Evolutionary conservation across 2,113 vertebrate genomes (phyloP).

Genomic region (Dolichotis patagonum): DNA sequence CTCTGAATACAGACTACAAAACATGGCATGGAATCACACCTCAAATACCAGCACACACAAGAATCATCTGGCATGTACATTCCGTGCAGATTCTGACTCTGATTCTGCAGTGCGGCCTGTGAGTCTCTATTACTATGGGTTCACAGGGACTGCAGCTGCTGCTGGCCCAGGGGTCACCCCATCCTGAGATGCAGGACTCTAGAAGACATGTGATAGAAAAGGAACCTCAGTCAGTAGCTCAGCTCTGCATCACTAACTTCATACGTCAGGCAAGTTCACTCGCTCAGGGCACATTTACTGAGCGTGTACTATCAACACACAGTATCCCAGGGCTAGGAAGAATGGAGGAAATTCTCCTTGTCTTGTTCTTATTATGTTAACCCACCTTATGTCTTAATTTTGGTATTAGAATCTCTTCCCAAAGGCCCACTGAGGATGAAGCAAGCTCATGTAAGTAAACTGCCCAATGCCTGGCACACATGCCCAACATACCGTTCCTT

Average conservation of each 20-base stretch:
- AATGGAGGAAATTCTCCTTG: not conserved
- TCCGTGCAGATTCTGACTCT: not conserved
- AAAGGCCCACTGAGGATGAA: not conserved
- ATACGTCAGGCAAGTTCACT: not conserved
- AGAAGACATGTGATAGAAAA: not conserved
- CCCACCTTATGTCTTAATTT: not conserved
- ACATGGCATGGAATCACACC: not conserved
- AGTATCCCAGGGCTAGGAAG: not conserved
- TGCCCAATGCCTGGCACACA: not conserved
- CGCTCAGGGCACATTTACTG: too few relatives aligned
- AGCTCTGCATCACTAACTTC: too few relatives aligned
- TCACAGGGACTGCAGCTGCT: not conserved
- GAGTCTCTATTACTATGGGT: not conserved
- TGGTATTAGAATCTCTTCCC: not conserved
- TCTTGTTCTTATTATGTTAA: not conserved
- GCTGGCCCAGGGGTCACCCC: accelerated
- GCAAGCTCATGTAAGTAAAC: not conserved
- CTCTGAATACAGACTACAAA: not conserved
- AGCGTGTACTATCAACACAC: accelerated
- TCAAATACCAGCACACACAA: accelerated
- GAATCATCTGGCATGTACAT: not conserved
- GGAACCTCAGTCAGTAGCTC: not conserved
- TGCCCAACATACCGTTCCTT: not conserved
- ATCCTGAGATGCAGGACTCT: not conserved
- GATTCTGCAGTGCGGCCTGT: accelerated